Evolutionary conservation across 2,797 vertebrate species (phyloP).

Genomic region (Chromobotia macracanthus): DNA sequence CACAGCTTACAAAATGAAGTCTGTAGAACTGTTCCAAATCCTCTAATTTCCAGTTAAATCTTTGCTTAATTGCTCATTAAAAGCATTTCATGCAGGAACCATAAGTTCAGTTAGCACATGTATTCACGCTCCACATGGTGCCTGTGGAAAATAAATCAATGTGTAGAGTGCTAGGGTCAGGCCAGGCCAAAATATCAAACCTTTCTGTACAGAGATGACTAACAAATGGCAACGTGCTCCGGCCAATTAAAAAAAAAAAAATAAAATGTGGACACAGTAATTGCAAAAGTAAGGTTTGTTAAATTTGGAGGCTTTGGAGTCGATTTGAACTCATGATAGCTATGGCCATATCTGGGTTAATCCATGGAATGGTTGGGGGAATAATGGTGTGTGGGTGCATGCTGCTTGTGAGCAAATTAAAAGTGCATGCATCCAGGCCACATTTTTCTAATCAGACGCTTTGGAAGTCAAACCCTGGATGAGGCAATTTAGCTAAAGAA

Average conservation of each 20-base stretch:
- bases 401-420: conserved; percentile 73
- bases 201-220: conserved; percentile 51
- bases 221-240: conserved; percentile 57
- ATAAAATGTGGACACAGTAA: conserved; percentile 54
- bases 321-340: conserved; percentile 74
- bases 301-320: conserved; percentile 71
- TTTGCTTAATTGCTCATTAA: conserved; percentile 25
- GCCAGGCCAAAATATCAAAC: conserved; percentile 51
- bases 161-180: conserved; percentile 33
- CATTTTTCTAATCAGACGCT: conserved; percentile 79
- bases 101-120: conserved; percentile 15
- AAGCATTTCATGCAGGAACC: conserved; percentile 17
- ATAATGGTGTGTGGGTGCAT: conserved; percentile 60
- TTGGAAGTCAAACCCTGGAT: conserved; percentile 79
- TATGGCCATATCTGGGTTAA: conserved; percentile 66
- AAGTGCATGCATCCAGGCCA: conserved; percentile 80
- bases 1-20: conserved; percentile 11
- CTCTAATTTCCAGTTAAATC: conserved; percentile 26
- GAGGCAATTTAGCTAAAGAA: conserved; percentile 83
- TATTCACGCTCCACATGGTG: conserved; percentile 14
- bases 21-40: conserved; percentile 14
- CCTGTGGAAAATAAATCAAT: conserved; percentile 43
- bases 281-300: conserved; percentile 60
- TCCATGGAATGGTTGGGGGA: conserved; percentile 65
- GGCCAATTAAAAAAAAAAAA: conserved; percentile 39